phyloP scores from a whole-genome alignment of 2,888 invertebrate species.

The Tenthredo notha region DNA sequence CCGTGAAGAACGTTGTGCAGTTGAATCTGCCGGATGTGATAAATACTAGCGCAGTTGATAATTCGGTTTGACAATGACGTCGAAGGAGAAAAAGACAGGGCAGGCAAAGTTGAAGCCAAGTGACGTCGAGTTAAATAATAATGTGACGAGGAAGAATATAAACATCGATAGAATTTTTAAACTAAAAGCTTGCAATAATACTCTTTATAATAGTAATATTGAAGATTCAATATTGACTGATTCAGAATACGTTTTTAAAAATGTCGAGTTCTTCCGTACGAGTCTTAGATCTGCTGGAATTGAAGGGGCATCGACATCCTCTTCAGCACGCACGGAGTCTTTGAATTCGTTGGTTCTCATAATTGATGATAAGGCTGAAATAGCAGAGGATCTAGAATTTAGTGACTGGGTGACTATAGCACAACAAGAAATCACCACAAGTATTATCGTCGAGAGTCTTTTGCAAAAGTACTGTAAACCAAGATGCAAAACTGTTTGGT shows the following conservation, averaged over 20 bases:
- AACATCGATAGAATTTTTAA: neutral
- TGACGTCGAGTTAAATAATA: conserved; percentile 2
- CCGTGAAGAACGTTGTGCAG: neutral
- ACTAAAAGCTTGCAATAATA: neutral
- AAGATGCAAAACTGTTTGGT: conserved; percentile 62
- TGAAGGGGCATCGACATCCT: conserved; percentile 30
- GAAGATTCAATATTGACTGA: conserved; percentile 40
- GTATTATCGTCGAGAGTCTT: conserved; percentile 50
- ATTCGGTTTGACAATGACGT: neutral
- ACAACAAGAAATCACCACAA: conserved; percentile 56
- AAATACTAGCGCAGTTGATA: neutral
- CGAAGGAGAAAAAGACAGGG: neutral
- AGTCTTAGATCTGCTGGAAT: neutral
- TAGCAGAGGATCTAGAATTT: conserved; percentile 14
- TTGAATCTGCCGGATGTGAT: neutral
- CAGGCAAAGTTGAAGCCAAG: neutral
- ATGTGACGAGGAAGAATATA: neutral
- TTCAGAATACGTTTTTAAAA: neutral
- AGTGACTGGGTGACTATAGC: conserved; percentile 53
- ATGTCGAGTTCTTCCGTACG: neutral
- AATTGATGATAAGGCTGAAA: conserved; percentile 46
- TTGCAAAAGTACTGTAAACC: conserved; percentile 57
- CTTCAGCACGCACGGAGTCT: conserved; percentile 39
- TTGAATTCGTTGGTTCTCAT: conserved; percentile 51
- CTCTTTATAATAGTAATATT: conserved; percentile 14